Evolutionary conservation across 2,797 vertebrate species (phyloP), one percentile per base, ranked within the genome.

Genomic region (Pseudotriccus pelzelni): DNA sequence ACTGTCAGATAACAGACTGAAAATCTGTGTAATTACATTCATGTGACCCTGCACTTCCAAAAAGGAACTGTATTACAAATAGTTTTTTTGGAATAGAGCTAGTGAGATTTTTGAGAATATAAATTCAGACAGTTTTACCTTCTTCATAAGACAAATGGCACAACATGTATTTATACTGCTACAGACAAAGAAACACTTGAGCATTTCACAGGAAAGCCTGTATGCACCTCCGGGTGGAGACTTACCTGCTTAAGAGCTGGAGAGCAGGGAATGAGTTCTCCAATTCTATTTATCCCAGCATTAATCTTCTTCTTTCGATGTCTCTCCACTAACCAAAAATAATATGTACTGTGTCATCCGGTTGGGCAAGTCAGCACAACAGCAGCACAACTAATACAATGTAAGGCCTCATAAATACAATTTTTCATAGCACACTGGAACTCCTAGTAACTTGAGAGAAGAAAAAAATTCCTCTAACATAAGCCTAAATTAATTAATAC

Each of bases 281-380:
- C 99, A 89, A 99, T 99, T 96, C 99, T 98, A 96, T 98, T 99
- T 96, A 99, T 99, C 74, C 99, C 99, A 87, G 99, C 98, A 97
- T 99, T 99, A 90, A 99, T 99, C 98, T 99, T 99, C 97, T 99
- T 99, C 97, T 99, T 99, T 93, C 99, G 98, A 97, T 99, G 99
- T 96, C 99, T 98, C 97, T 99, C 99, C 98, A 99, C 99, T 99
- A 90, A 94, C 67, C 34, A 97, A 41, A 92, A 89, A 90, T 25
- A 92, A 21, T 36, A 74, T 0, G 12, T 18, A 63, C 39, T 37
- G 47, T 74, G 34, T 87, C 70, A 93, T 25, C 49, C 52, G 55
- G 32, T 7, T 74, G 50, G 83, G 64, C 49, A 95, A 74, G 67
- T 58, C 60, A 93, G 62, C 58, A 58, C 30, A 83, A 50, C n/a